Conservation (phyloP, 1,140 invertebrate genomes). For the Bombus confusus region DNA sequence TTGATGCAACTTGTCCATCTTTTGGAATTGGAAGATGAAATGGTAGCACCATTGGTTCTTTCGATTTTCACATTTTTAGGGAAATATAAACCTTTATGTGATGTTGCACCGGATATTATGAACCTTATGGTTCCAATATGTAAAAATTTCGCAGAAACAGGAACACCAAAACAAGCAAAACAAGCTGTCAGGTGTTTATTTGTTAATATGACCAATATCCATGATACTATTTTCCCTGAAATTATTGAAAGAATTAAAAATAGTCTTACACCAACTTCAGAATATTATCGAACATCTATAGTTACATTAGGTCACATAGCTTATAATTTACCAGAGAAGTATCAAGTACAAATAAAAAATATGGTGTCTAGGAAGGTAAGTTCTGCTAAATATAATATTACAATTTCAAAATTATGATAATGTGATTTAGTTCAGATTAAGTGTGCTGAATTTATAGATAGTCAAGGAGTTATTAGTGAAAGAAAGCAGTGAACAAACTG, state of each 20-base stretch:
- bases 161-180: conserved; percentile 97
- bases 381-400: background rate
- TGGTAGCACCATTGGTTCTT: conserved; percentile 91
- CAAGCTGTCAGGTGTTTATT: conserved; percentile 96
- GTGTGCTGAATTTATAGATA: conserved; percentile 85
- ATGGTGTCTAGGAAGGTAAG: conserved; percentile 94
- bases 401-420: conserved; percentile 2
- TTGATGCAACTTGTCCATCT: conserved; percentile 91
- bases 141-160: conserved; percentile 92
- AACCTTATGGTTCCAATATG: conserved; percentile 91
- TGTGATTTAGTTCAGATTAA: conserved; percentile 1
- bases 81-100: conserved; percentile 91
- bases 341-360: conserved; percentile 95
- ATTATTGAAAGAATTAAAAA: conserved; percentile 92
- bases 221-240: conserved; percentile 92
- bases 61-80: conserved; percentile 94
- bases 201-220: conserved; percentile 91
- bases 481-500: conserved; percentile 84
- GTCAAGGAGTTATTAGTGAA: conserved; percentile 97
- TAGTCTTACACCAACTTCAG: conserved; percentile 89
- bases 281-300: conserved; percentile 95
- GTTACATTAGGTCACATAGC: conserved; percentile 97
- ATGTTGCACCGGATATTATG: conserved; percentile 88
- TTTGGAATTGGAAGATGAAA: conserved; percentile 91
- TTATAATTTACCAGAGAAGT: conserved; percentile 93